Conservation (phyloP, 2,888 invertebrate genomes). For the Drymonia ruficornis region DNA sequence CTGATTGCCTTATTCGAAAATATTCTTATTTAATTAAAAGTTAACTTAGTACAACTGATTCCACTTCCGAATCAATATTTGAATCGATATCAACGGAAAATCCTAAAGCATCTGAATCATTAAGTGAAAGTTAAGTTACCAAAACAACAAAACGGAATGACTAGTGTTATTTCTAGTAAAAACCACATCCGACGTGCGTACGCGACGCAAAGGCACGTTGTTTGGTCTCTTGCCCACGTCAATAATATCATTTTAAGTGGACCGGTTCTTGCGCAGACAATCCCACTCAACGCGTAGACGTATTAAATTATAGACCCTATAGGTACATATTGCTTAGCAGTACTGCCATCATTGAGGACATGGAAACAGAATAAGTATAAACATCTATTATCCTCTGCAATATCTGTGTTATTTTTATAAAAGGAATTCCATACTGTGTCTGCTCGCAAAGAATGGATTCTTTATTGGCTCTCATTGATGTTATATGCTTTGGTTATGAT, state of each 20-base stretch:
- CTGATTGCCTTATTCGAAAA: too few species aligned
- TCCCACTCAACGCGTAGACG: constrained; percentile 55
- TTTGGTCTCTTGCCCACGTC: constrained; percentile 55
- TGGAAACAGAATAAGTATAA: constrained; percentile 30
- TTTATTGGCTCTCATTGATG: neutral
- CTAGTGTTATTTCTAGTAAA: constrained; percentile 45
- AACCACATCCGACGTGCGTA: constrained; percentile 36
- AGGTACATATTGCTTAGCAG: constrained; percentile 37
- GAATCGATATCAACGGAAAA: constrained; percentile 10
- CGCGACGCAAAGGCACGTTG: constrained; percentile 23
- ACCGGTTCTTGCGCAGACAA: constrained; percentile 68
- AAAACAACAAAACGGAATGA: constrained; percentile 28
- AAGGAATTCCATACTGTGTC: constrained; percentile 6
- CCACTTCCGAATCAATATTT: neutral
- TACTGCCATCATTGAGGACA: constrained; percentile 27
- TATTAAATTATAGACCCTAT: constrained; percentile 53
- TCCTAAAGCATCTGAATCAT: constrained; percentile 17
- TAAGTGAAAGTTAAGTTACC: constrained; percentile 33
- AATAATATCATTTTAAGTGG: constrained; percentile 75
- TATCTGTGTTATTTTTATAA: constrained; percentile 1
- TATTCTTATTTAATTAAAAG: too few species aligned
- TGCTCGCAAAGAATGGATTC: constrained; percentile 1
- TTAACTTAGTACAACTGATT: neutral
- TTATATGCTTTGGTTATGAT: neutral
- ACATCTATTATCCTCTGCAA: constrained; percentile 10